Evolutionary conservation across 2,888 invertebrate species (phyloP).

Genomic region (Trileptium ribeirensis): DNA sequence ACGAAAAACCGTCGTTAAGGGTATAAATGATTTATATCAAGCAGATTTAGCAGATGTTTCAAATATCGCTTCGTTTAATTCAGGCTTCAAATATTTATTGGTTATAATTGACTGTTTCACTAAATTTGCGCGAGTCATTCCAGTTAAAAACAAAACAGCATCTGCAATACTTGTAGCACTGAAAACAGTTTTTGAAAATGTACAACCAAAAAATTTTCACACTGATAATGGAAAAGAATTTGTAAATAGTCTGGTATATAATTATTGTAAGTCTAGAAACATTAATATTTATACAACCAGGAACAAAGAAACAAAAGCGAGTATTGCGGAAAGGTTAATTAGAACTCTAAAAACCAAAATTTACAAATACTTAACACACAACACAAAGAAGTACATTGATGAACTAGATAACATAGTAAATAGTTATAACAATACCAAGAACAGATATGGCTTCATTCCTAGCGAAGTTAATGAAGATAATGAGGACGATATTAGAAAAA

Average conservation of each 20-base stretch:
- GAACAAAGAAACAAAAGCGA: not conserved
- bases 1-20: too few relatives aligned
- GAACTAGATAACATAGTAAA: too few relatives aligned
- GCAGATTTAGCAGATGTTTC: not conserved
- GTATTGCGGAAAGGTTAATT: too few relatives aligned
- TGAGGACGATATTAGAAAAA: not conserved
- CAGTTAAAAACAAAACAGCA: not conserved
- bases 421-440: not conserved
- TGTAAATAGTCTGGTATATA: not conserved
- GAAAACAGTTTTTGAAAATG: not conserved
- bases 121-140: not conserved
- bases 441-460: too few relatives aligned
- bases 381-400: too few relatives aligned
- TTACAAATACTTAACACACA: not conserved
- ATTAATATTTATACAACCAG: not conserved
- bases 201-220: not conserved
- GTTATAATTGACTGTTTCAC: not conserved
- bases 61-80: not conserved
- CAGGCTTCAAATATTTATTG: not conserved
- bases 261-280: not conserved
- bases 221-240: not conserved
- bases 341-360: too few relatives aligned
- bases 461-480: too few relatives aligned
- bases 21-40: not conserved
- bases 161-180: not conserved